phyloP scores from a whole-genome alignment of 1,140 invertebrate genomes.

The Zaprionus capensis region DNA sequence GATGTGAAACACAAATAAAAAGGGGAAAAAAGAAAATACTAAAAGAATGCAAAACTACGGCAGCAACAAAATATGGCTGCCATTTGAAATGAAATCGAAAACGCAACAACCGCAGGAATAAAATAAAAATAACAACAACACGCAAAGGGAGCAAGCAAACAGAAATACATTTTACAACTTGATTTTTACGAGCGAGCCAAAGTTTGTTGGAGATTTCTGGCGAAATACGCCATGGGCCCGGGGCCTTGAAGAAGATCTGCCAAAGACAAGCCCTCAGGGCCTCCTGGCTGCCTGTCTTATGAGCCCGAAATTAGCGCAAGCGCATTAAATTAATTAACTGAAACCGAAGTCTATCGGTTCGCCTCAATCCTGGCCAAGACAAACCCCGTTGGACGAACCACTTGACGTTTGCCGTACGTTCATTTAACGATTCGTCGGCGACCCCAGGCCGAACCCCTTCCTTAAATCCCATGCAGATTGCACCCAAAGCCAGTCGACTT shows the following conservation, averaged over 20 bases:
- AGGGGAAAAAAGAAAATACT: background rate
- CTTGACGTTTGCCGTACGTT: slow-evolving; percentile 31
- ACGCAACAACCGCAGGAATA: slow-evolving; percentile 58
- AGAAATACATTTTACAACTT: slow-evolving; percentile 80
- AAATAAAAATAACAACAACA: slow-evolving; percentile 23
- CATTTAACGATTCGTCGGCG: slow-evolving; percentile 32
- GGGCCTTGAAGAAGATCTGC: slow-evolving; percentile 5
- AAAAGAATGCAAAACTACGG: slow-evolving; percentile 60
- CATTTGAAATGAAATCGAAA: slow-evolving; percentile 81
- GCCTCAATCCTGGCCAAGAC: slow-evolving; percentile 24
- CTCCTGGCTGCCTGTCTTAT: slow-evolving; percentile 59
- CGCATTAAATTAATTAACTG: slow-evolving; percentile 80
- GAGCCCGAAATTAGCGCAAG: slow-evolving; percentile 67
- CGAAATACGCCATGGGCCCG: slow-evolving; percentile 22
- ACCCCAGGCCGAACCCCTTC: background rate
- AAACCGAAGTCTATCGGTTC: slow-evolving; percentile 71
- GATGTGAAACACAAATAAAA: slow-evolving; percentile 41
- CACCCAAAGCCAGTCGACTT: slow-evolving; percentile 32
- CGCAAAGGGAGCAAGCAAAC: slow-evolving; percentile 30
- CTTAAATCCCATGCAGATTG: slow-evolving; percentile 20
- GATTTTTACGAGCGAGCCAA: slow-evolving; percentile 72
- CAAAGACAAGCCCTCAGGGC: slow-evolving; percentile 7
- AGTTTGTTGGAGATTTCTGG: slow-evolving; percentile 58
- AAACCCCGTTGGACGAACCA: slow-evolving; percentile 10
- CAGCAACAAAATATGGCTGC: slow-evolving; percentile 55